Evolutionary conservation across 1,140 invertebrate species (phyloP).

Genomic region (Cydia pomonella): DNA sequence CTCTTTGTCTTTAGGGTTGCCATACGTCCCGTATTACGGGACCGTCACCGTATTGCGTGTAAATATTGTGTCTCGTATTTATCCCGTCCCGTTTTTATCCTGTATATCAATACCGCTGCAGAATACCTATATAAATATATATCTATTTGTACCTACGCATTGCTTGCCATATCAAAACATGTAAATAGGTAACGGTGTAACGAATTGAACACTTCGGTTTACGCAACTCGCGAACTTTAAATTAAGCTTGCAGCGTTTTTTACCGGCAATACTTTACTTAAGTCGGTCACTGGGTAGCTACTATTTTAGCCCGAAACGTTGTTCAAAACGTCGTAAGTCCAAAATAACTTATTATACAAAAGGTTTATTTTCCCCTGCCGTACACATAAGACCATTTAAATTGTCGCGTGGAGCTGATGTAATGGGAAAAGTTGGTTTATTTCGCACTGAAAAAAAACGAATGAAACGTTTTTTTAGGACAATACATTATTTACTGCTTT

Average conservation of each 20-base stretch:
- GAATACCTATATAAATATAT: too few relatives aligned
- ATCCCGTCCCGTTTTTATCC: too few relatives aligned
- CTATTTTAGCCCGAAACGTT: not conserved
- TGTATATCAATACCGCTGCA: too few relatives aligned
- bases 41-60: too few relatives aligned
- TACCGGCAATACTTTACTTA: not conserved
- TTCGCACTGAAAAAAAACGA: not conserved
- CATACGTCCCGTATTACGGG: too few relatives aligned
- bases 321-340: not conserved
- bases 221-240: not conserved
- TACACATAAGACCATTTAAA: conserved; percentile 2
- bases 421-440: conserved; percentile 14
- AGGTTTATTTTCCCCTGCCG: not conserved
- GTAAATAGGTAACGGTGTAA: too few relatives aligned
- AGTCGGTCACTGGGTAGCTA: conserved; percentile 9
- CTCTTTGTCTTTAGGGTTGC: too few relatives aligned
- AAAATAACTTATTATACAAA: not conserved
- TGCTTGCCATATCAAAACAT: too few relatives aligned
- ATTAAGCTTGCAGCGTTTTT: not conserved
- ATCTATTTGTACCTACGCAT: too few relatives aligned
- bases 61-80: too few relatives aligned
- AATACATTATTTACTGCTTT: conserved; percentile 3
- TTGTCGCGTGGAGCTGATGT: not conserved
- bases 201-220: not conserved
- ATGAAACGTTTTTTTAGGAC: not conserved